phyloP scores from a whole-genome alignment of 2,797 vertebrate species.

The Macrochelys suwanniensis region DNA sequence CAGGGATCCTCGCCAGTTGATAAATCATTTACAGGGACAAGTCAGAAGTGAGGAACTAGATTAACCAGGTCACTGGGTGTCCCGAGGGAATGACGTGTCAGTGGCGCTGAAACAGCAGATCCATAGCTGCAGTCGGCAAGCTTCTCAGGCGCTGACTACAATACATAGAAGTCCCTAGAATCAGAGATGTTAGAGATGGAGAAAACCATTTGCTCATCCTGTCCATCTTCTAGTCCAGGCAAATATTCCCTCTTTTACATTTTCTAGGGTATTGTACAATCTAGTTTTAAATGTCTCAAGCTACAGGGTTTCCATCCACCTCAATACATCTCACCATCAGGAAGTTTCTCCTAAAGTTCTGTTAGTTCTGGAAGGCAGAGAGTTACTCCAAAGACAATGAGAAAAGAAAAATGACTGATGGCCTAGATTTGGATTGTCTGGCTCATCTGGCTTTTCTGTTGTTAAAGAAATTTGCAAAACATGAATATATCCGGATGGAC shows the following conservation, averaged over 20 bases:
- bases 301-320: slow-evolving; percentile 67
- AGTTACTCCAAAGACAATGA: not conserved
- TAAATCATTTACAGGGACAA: slow-evolving; percentile 80
- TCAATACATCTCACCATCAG: not conserved
- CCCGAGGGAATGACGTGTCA: slow-evolving; percentile 76
- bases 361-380: not conserved
- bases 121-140: slow-evolving; percentile 70
- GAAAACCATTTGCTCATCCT: slow-evolving; percentile 75
- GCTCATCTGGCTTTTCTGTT: not conserved
- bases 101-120: slow-evolving; percentile 80
- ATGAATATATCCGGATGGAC: slow-evolving; percentile 38
- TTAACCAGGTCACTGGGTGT: slow-evolving; percentile 81
- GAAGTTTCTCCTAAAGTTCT: not conserved
- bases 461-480: not conserved
- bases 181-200: slow-evolving; percentile 65
- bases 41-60: slow-evolving; percentile 78
- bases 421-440: not conserved
- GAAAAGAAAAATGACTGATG: not conserved
- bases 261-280: slow-evolving; percentile 37
- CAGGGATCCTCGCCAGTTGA: slow-evolving; percentile 80
- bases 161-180: slow-evolving; percentile 76
- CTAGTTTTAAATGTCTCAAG: slow-evolving; percentile 64
- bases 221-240: slow-evolving; percentile 56
- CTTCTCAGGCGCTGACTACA: slow-evolving; percentile 53
- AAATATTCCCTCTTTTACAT: slow-evolving; percentile 41